Evolutionary conservation across 2,888 invertebrate genomes (phyloP).

Genomic region (Rhodophaea formosa): DNA sequence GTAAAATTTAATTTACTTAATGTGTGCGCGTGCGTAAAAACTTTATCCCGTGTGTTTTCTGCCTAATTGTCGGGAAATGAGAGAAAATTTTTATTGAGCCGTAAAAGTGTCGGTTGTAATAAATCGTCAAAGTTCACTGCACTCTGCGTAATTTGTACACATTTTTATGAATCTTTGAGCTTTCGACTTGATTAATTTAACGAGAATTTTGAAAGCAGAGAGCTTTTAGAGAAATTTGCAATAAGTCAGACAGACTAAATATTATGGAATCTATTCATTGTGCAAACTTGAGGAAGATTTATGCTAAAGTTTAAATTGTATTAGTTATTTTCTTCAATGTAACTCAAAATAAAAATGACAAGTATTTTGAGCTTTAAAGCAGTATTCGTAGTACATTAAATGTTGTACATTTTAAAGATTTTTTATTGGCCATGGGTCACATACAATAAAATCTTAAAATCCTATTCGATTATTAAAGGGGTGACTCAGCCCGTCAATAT

Average conservation of each 20-base stretch:
- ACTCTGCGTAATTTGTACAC: constrained; percentile 51
- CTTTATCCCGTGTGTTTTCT: constrained; percentile 28
- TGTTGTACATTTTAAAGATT: no score
- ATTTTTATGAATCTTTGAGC: constrained; percentile 45
- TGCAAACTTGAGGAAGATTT: background rate
- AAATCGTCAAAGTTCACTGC: constrained; percentile 63
- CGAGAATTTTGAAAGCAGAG: background rate
- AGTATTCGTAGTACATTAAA: no score
- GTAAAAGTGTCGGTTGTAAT: constrained; percentile 65
- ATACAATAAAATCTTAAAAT: no score
- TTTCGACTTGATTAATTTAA: constrained; percentile 23
- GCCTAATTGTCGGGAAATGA: constrained; percentile 64
- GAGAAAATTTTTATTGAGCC: constrained; percentile 66
- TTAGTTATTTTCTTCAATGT: no score
- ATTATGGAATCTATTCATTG: background rate
- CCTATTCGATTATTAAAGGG: no score
- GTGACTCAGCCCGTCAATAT: no score
- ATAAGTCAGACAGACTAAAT: background rate
- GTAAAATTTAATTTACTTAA: no score
- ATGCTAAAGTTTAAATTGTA: no score
- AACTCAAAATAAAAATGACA: no score
- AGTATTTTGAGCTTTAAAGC: no score
- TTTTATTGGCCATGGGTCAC: no score
- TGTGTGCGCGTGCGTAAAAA: background rate
- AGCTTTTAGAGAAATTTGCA: background rate